phyloP scores from a whole-genome alignment of 2,888 invertebrate species.

The Clanis bilineata region DNA sequence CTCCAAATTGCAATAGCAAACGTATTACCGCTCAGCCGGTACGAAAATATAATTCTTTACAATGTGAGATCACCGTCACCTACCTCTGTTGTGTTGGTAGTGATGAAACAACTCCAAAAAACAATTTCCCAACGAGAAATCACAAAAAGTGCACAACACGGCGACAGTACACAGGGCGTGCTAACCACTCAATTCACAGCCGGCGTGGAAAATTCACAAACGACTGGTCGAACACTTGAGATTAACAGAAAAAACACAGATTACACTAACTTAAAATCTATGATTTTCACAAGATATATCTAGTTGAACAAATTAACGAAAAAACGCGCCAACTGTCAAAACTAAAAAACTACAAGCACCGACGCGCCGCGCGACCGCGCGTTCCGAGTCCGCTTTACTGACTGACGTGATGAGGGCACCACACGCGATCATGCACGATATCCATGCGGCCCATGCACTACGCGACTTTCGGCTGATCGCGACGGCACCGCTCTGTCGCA shows the following conservation, averaged over 20 bases:
- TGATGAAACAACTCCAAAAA: slow-evolving; percentile 52
- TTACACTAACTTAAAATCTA: slow-evolving; percentile 80
- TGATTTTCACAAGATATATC: slow-evolving; percentile 73
- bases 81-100: slow-evolving; percentile 65
- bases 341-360: slow-evolving; percentile 82
- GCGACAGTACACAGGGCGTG: slow-evolving; percentile 69
- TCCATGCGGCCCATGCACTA: slow-evolving; percentile 53
- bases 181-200: slow-evolving; percentile 74
- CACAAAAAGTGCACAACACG: slow-evolving; percentile 74
- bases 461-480: slow-evolving; percentile 48
- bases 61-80: slow-evolving; percentile 25
- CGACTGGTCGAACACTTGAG: slow-evolving; percentile 72
- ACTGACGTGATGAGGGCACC: slow-evolving; percentile 56
- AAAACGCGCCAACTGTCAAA: slow-evolving; percentile 81
- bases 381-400: slow-evolving; percentile 77
- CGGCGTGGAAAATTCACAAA: slow-evolving; percentile 73
- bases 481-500: slow-evolving; percentile 59
- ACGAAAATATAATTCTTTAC: slow-evolving; percentile 27
- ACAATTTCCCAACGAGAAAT: slow-evolving; percentile 66
- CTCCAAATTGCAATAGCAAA: slow-evolving; percentile 45
- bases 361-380: slow-evolving; percentile 75
- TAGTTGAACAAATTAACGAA: slow-evolving; percentile 68
- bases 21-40: slow-evolving; percentile 20
- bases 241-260: slow-evolving; percentile 77
- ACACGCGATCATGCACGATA: slow-evolving; percentile 44